Base-by-base conservation (phyloP, 2,113 vertebrate species). In the Campylorhamphus procurvoides region DNA sequence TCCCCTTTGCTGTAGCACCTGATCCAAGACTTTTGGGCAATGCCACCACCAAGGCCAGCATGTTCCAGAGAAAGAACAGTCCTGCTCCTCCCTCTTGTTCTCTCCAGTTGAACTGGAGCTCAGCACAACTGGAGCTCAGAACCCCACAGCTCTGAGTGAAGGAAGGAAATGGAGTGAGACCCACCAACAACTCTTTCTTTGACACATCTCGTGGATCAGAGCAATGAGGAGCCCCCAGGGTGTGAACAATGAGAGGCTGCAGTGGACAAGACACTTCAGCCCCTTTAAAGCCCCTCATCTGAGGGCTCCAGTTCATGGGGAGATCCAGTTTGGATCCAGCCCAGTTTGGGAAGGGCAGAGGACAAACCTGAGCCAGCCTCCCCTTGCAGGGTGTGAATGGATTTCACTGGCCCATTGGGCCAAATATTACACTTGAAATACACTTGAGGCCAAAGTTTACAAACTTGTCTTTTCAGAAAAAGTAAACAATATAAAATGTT, bases 391-490 rank as follows among this genome's bases (percentile, higher is more conserved):
- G 22, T 31, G 39, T 2, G 35, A 90, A 69, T 1, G 14, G 16
- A 78, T 13, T 7, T 37, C 4, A 8, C 52, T 40, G 73, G 50
- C 83, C 91, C 95, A 83, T 40, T 84, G 85, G 84, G 90, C 84
- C 93, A 95, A 96, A 87, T 49, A 56, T 60, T 60, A 50, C 67
- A 53, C 55, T 72, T 59, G 74, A 90, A 87, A 37, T 37, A 37
- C 37, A 37, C 37, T 37, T 37, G 3, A 73, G 29, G 80, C 60
- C 88, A 76, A 44, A 69, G 68, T 49, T 84, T n/a, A 47, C 88
- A 89, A 85, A 60, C 25, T 67, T 91, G 35, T 52, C 58, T 49
- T 89, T 62, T 87, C 58, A 85, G 49, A 84, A 77, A 87, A 0
- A 0, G 13, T 84, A 96, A 95, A 96, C 93, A 96, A 53, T 66